Percentiles rank a stretch among this genome's conserved stretches.
phyloP scores from a whole-genome alignment of 2,113 vertebrate genomes.

The Laterallus jamaicensis region DNA sequence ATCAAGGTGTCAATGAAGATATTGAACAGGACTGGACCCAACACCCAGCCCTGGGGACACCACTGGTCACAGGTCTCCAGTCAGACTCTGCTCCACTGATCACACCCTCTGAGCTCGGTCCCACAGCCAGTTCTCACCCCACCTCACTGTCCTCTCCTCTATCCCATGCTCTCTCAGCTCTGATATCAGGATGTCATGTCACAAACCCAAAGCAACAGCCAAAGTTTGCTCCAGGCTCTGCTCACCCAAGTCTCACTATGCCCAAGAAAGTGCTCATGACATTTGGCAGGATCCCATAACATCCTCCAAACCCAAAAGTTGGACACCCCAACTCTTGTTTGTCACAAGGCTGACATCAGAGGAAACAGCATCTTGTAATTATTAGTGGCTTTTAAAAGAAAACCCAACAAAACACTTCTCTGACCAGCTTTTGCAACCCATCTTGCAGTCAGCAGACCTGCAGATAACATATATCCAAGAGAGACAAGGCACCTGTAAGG shows the following conservation, averaged over 20 bases:
- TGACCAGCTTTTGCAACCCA: neutral
- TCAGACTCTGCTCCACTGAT: no score
- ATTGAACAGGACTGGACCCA: no score
- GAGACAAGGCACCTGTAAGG: rapidly evolving
- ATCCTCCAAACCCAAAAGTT: neutral
- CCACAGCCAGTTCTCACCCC: no score
- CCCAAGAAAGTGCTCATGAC: neutral
- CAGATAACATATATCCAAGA: neutral
- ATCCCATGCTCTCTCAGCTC: no score
- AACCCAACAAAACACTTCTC: neutral
- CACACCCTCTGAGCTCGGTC: no score
- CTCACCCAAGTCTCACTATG: neutral
- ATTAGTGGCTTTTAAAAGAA: neutral
- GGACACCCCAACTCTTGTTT: neutral
- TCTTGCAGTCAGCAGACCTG: neutral
- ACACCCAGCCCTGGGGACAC: no score
- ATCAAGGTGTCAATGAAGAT: no score
- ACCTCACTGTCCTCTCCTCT: no score
- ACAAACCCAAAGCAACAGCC: constrained; percentile 36
- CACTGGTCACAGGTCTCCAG: no score
- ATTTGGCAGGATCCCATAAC: neutral
- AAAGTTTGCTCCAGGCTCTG: constrained; percentile 1
- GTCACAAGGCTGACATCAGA: neutral
- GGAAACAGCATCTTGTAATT: neutral
- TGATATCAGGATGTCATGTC: neutral